Base-by-base conservation (phyloP, 2,888 invertebrate species). In the Andrena camellia region DNA sequence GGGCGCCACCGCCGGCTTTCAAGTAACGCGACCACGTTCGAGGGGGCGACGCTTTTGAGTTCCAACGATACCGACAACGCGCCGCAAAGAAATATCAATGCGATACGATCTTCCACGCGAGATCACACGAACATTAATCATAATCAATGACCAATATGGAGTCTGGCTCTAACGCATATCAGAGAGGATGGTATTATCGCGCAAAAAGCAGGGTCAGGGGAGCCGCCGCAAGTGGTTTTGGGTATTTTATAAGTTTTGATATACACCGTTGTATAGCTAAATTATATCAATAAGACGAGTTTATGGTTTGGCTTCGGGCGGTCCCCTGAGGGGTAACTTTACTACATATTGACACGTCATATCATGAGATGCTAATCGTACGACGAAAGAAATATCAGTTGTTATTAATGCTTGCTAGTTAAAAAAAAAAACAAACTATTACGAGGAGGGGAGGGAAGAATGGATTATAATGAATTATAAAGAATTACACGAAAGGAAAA, bases 191-290 rank as follows among this genome's bases (percentile, higher is more conserved):
- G 79, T 88, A 81, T 85, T 84, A 86, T 82, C 87, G 74, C 74
- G 81, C 77, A 83, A 84, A 42, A 84, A 83, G 87, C 86, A 84
- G 89, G 80, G 88, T 83, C 91, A 90, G 90, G 90, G 90, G 89
- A 89, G 85, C 86, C 85, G 90, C 82, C 90, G 89, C 84, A 57
- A 82, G 90, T 92, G 91, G 92, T 93, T 93, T 92, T 92, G 93
- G 91, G 91, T 93, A 93, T 94, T 94, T 94, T 93, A 92, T 93
- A 94, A 92, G 92, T 93, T 92, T 94, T 94, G 92, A 93, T 93
- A 93, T 92, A 92, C 90, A 89, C 87, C 90, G 83, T 90, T 92
- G 91, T 91, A 91, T 92, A 92, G 89, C 89, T 92, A 90, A 91
- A 91, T 88, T 89, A 87, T 89, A 90, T 87, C 81, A 87, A 87